Conservation (phyloP, 2,797 vertebrate species). For the Micrastur ruficollis region DNA sequence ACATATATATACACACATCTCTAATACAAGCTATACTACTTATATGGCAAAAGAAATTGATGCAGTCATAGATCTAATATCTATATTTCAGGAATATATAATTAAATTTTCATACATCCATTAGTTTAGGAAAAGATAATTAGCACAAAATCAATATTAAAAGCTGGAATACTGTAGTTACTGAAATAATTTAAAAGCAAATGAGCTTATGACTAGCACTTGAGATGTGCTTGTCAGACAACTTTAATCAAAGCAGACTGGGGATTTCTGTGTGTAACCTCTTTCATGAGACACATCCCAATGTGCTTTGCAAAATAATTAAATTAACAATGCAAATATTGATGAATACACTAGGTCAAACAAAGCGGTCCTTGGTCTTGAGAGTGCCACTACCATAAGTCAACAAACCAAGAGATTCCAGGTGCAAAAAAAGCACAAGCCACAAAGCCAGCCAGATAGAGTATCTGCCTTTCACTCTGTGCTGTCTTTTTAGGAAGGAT, state of each 20-base stretch:
- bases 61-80: neutral
- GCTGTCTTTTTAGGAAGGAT: neutral
- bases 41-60: neutral
- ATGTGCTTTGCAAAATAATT: constrained; percentile 23
- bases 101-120: neutral
- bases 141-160: neutral
- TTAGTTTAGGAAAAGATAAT: neutral
- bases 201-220: neutral
- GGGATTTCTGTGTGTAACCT: neutral
- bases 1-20: neutral
- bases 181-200: neutral
- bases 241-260: neutral
- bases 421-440: neutral
- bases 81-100: neutral
- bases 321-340: constrained; percentile 48
- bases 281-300: neutral
- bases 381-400: neutral
- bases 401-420: constrained; percentile 33
- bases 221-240: neutral
- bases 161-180: neutral
- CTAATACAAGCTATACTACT: neutral
- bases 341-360: constrained; percentile 17
- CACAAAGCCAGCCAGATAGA: neutral
- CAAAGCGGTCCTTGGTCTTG: neutral
- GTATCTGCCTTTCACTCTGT: neutral